Conservation (phyloP, 2,113 vertebrate genomes). For the Falcunculus frontatus region DNA sequence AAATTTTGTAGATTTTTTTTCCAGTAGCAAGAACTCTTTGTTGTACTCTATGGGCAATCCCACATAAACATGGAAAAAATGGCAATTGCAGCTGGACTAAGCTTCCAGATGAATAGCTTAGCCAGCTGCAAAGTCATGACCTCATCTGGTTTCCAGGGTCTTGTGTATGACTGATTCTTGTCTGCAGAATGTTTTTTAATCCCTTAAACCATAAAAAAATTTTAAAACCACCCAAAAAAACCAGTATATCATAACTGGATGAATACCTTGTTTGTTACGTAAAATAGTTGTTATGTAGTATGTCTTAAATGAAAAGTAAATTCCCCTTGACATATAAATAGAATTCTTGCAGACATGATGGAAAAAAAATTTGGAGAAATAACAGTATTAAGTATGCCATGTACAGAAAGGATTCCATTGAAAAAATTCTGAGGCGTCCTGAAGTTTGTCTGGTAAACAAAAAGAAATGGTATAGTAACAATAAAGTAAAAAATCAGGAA, state of each 20-base stretch:
- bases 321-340: not conserved
- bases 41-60: not conserved
- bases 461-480: not conserved
- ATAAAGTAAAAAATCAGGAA: not conserved
- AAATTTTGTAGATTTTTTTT: not conserved
- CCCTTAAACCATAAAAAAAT: not conserved
- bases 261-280: constrained; percentile 50
- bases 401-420: not conserved
- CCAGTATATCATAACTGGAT: constrained; percentile 49
- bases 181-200: constrained; percentile 25
- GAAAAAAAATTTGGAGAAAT: not conserved
- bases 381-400: not conserved
- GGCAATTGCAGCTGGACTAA: constrained; percentile 24
- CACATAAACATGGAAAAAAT: not conserved
- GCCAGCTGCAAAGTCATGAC: constrained; percentile 38
- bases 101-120: constrained; percentile 17
- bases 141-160: constrained; percentile 48
- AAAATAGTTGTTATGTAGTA: not conserved
- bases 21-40: constrained; percentile 8
- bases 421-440: not conserved
- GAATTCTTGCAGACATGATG: not conserved
- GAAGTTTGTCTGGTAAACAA: not conserved
- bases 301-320: not conserved
- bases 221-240: not conserved
- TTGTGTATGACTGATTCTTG: not conserved